phyloP scores from a whole-genome alignment of 2,113 vertebrate species.

The Rhinichthys klamathensis region DNA sequence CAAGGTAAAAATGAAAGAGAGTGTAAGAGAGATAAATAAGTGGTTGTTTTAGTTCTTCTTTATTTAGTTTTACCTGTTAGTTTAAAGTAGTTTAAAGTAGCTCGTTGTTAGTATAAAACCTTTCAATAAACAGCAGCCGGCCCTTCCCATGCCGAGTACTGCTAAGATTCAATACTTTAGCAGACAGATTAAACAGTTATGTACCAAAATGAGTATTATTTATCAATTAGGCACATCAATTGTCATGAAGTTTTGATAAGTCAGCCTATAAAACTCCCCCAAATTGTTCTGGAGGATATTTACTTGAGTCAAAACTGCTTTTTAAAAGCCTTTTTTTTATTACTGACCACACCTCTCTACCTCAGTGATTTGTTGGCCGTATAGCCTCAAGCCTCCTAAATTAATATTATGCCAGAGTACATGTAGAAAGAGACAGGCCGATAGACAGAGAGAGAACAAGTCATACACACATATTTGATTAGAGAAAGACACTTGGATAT shows the following conservation, averaged over 20 bases:
- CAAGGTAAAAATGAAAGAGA: neutral
- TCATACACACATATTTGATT: neutral
- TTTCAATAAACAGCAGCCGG: neutral
- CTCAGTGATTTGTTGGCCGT: neutral
- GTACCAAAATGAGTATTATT: neutral
- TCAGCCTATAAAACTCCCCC: neutral
- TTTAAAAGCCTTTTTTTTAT: too few species aligned
- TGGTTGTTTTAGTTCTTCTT: neutral
- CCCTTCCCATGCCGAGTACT: neutral
- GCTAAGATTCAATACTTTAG: neutral
- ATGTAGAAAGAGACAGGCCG: neutral
- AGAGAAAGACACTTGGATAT: neutral
- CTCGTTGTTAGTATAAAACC: neutral
- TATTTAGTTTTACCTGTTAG: too few species aligned
- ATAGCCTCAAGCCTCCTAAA: neutral
- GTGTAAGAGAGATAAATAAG: neutral
- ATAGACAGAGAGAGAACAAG: neutral
- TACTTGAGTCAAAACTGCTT: neutral
- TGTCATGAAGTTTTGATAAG: neutral
- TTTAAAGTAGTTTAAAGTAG: too few species aligned
- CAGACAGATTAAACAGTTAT: neutral
- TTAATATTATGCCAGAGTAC: neutral
- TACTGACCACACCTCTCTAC: neutral
- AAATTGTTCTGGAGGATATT: neutral
- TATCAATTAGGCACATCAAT: conserved; percentile 6